Evolutionary conservation across 1,140 invertebrate species (phyloP).

Genomic region (Drosophila orosa): DNA sequence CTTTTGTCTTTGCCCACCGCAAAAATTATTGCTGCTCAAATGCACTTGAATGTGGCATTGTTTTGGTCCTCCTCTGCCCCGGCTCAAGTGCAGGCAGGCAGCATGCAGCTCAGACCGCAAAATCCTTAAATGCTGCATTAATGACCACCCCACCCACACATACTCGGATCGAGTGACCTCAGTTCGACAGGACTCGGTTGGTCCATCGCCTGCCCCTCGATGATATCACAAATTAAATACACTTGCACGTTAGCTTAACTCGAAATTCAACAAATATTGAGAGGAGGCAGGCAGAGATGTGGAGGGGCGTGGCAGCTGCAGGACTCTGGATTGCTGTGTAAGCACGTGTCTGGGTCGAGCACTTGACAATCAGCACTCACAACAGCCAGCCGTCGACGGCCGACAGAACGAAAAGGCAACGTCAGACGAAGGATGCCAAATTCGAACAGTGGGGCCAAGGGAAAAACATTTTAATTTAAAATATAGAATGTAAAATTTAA

Average conservation of each 20-base stretch:
- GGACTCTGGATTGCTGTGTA: conserved; percentile 57
- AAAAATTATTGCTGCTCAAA: conserved; percentile 82
- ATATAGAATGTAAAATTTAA: neutral
- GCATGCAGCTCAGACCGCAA: conserved; percentile 54
- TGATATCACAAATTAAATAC: conserved; percentile 73
- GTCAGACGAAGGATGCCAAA: conserved; percentile 6
- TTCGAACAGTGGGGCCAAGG: conserved; percentile 16
- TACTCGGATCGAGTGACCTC: neutral
- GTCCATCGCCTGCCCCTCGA: conserved; percentile 19
- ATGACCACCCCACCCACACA: conserved; percentile 31
- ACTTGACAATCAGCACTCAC: conserved; percentile 79
- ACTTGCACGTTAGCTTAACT: conserved; percentile 67
- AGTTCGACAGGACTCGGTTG: neutral
- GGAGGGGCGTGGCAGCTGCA: conserved; percentile 16
- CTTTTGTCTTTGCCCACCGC: conserved; percentile 80
- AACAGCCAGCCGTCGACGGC: conserved; percentile 47
- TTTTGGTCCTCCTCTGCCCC: conserved; percentile 25
- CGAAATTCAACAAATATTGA: conserved; percentile 59
- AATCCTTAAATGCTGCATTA: conserved; percentile 76
- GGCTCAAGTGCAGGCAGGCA: conserved; percentile 6
- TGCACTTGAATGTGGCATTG: conserved; percentile 77
- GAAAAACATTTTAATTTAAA: no score
- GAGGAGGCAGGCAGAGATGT: neutral
- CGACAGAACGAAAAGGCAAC: conserved; percentile 44
- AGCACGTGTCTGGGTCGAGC: conserved; percentile 73